Evolutionary conservation across 2,888 invertebrate genomes (phyloP).

Genomic region (Tenthredo distinguenda): DNA sequence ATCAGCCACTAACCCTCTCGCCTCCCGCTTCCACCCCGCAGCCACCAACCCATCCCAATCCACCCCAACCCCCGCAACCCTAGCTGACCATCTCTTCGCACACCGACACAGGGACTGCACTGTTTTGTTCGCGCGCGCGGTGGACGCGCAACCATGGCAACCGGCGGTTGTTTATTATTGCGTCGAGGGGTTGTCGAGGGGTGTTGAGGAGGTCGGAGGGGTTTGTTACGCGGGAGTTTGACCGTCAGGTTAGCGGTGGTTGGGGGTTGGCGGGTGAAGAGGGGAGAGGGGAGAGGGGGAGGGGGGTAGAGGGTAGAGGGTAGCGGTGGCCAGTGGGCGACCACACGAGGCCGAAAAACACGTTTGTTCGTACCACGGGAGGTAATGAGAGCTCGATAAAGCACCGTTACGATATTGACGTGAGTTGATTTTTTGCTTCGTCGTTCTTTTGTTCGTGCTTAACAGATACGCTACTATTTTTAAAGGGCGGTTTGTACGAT

Average conservation of each 20-base stretch:
- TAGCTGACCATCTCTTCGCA: conserved; percentile 43
- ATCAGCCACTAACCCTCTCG: conserved; percentile 51
- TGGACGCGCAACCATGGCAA: conserved; percentile 76
- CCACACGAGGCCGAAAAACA: conserved; percentile 77
- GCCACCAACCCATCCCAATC: background rate
- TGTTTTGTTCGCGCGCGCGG: conserved; percentile 76
- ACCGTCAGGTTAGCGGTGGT: conserved; percentile 55
- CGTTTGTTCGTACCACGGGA: conserved; percentile 70
- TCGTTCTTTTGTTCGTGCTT: conserved; percentile 26
- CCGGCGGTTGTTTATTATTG: conserved; percentile 78
- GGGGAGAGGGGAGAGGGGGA: conserved; percentile 60
- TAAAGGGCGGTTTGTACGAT: background rate
- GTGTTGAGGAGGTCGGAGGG: conserved; percentile 59
- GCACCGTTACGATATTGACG: conserved; percentile 76
- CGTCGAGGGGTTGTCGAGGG: conserved; percentile 68
- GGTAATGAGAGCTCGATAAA: conserved; percentile 78
- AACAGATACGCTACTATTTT: too few relatives aligned
- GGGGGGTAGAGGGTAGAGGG: background rate
- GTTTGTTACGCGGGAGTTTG: conserved; percentile 57
- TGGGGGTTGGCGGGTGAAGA: conserved; percentile 24
- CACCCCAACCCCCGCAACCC: conserved; percentile 3
- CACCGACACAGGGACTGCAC: conserved; percentile 53
- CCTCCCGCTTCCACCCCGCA: background rate
- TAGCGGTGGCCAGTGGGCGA: conserved; percentile 66
- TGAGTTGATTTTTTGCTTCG: conserved; percentile 69